phyloP scores from a whole-genome alignment of 2,113 vertebrate genomes.

The Tragelaphus scriptus region DNA sequence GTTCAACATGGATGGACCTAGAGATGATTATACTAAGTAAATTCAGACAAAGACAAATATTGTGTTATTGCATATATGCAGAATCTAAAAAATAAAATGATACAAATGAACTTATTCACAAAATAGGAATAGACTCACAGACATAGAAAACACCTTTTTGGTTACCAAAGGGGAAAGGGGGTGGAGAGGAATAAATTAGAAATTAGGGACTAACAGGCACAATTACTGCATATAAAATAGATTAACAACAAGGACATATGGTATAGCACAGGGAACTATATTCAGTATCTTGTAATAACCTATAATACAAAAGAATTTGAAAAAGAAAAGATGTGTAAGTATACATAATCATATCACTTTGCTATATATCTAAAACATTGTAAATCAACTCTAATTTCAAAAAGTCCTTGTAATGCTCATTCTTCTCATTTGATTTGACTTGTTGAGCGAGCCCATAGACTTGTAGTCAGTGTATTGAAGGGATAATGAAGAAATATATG shows the following conservation, averaged over 20 bases:
- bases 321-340: background rate
- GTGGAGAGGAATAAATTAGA: background rate
- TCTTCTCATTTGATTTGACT: background rate
- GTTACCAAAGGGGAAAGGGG: background rate
- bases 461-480: background rate
- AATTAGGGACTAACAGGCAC: background rate
- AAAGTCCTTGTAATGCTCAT: background rate
- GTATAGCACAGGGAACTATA: background rate
- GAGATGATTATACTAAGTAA: background rate
- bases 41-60: background rate
- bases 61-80: no score
- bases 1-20: background rate
- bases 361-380: background rate
- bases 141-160: background rate
- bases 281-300: background rate
- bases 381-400: background rate
- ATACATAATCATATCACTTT: background rate
- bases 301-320: background rate
- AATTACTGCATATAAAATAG: background rate
- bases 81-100: background rate
- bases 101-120: background rate
- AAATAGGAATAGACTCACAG: background rate
- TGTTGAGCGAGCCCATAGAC: rapidly evolving
- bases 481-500: background rate
- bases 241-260: background rate